Evolutionary conservation across 2,797 vertebrate species (phyloP).

Genomic region (Parauchenoglanis ngamensis): DNA sequence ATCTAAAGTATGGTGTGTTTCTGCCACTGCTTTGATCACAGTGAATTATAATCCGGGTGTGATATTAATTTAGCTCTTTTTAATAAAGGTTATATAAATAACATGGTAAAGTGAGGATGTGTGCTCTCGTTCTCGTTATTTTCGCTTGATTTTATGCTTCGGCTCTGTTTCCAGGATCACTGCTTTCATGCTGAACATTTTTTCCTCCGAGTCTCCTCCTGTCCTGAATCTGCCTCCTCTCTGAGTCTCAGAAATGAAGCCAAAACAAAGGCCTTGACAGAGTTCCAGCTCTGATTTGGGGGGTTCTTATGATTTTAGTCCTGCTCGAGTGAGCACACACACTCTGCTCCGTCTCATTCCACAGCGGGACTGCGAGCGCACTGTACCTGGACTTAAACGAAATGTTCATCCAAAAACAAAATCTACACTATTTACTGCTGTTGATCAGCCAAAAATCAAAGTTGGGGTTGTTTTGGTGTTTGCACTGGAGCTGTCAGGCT

Average conservation of each 20-base stretch:
- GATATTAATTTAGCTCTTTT: not conserved
- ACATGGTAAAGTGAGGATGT: not conserved
- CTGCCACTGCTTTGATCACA: not conserved
- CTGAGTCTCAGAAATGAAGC: slow-evolving; percentile 12
- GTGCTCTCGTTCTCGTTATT: not conserved
- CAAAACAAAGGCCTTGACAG: slow-evolving; percentile 1
- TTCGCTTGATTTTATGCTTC: not conserved
- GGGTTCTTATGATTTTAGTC: slow-evolving; percentile 4
- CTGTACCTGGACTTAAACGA: not conserved
- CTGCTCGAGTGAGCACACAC: not conserved
- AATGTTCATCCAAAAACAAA: slow-evolving; percentile 18
- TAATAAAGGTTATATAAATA: not conserved
- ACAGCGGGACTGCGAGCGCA: slow-evolving; percentile 1
- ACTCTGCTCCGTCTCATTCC: not conserved
- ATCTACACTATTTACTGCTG: not conserved
- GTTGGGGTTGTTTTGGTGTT: not conserved
- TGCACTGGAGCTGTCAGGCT: not conserved
- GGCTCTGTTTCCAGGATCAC: not conserved
- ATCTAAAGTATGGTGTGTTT: not conserved
- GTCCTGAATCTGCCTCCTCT: not conserved
- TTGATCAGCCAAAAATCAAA: not conserved
- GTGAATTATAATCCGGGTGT: not conserved
- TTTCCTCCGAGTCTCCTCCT: not conserved
- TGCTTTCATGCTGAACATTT: not conserved
- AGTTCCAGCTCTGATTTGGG: not conserved